Conservation (phyloP, 2,797 vertebrate genomes). For the Thunnus albacares region DNA sequence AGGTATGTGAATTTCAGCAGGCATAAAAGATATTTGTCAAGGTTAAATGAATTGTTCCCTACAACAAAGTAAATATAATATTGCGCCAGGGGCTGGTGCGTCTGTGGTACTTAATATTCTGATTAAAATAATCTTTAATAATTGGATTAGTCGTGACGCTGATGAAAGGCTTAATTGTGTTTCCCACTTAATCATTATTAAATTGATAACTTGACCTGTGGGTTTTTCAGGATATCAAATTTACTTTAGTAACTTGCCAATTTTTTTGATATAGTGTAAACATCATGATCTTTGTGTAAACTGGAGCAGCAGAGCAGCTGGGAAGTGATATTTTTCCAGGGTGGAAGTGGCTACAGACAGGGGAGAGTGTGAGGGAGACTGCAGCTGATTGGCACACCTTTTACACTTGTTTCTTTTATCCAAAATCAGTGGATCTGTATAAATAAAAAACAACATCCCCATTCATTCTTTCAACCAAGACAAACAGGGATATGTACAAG, state of each 20-base stretch:
- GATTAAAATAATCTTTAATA: neutral
- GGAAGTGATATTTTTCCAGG: neutral
- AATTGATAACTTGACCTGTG: neutral
- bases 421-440: neutral
- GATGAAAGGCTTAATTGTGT: neutral
- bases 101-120: neutral
- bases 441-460: neutral
- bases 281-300: constrained; percentile 17
- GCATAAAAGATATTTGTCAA: neutral
- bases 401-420: neutral
- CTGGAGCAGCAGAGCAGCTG: neutral
- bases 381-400: neutral
- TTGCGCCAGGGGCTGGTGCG: neutral
- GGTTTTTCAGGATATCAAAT: neutral
- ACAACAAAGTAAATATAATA: neutral
- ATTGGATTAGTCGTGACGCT: neutral
- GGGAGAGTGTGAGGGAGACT: neutral
- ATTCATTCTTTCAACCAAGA: neutral
- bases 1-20: neutral
- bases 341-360: neutral
- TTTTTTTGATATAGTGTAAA: constrained; percentile 8
- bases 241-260: neutral
- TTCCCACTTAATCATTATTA: neutral
- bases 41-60: neutral
- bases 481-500: neutral